Evolutionary conservation across 2,797 vertebrate genomes (phyloP), one percentile per base, ranked within the genome.

Genomic region (Pseudochromis fuscus): DNA sequence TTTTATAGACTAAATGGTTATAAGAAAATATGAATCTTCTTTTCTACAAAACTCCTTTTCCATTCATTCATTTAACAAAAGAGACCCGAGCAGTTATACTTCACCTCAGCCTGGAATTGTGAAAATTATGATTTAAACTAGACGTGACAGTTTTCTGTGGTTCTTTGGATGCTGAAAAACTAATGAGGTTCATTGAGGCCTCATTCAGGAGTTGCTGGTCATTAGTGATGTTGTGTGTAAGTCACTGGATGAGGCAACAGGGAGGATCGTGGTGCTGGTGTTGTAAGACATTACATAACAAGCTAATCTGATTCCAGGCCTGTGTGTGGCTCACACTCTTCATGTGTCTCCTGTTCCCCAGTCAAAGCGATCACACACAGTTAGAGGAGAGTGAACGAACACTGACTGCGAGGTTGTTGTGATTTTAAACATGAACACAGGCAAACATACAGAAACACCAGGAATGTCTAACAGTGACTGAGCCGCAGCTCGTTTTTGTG

Each of bases 271-370:
- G 62, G 67, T 37, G 57, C 73, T 73, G 68, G 49, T 80, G 82
- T 82, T 79, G 15, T 40, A 84, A 87, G 75, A 68, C 65, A 1
- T 92, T 87, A 71, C 77, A 50, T 90, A 89, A 91, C 73, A 19
- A 63, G 84, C 76, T 88, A 87, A 90, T 89, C 87, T 87, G 77
- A 86, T 90, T 86, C 58, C 65, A 82, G 78, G 77, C 70, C 59
- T 82, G 63, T 77, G 67, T 51, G 45, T 65, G 71, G 69, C 59
- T 82, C 62, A 48, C 62, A 56, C 75, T 83, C 65, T 45, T 66
- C 66, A 69, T 65, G 23, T 55, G 70, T 79, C 67, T 61, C 51
- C 16, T 44, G 42, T 75, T 72, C 48, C 68, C 55, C 27, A 35
- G 25, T 72, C 48, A 55, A 38, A 73, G 70, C 55, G 28, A 67